A percentile compares a stretch with the other conserved stretches of the same genome.
phyloP scores from a whole-genome alignment of 2,888 invertebrate genomes.

The Trachelus tabidus region DNA sequence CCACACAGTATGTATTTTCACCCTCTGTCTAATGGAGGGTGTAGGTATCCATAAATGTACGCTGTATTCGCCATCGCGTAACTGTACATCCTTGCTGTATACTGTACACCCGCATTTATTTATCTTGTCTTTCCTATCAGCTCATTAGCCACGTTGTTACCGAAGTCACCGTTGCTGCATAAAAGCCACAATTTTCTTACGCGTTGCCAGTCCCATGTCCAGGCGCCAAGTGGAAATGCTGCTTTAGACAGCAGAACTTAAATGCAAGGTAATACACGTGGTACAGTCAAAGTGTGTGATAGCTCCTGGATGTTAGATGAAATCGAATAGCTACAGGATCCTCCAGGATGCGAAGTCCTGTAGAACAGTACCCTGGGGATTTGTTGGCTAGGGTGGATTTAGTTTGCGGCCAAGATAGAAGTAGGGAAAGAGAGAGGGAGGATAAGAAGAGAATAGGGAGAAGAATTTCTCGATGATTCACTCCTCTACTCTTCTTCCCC shows the following conservation, averaged over 20 bases:
- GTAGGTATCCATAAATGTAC: background rate
- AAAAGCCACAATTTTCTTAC: background rate
- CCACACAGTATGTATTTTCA: background rate
- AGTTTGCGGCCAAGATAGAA: background rate
- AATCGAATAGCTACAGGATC: background rate
- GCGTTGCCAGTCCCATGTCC: background rate
- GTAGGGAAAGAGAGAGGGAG: background rate
- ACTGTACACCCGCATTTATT: background rate
- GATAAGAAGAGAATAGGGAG: background rate
- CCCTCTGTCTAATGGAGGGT: background rate
- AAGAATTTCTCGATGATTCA: background rate
- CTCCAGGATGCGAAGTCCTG: conserved; percentile 46
- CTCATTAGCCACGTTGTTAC: background rate
- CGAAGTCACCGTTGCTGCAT: background rate
- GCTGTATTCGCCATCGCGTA: background rate
- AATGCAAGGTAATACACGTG: background rate
- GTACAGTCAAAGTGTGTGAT: background rate
- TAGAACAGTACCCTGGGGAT: conserved; percentile 52
- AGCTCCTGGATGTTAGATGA: background rate
- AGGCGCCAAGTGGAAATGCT: background rate
- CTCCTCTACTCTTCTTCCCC: conserved; percentile 10
- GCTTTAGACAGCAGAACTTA: background rate
- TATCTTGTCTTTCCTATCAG: background rate
- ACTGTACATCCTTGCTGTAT: background rate
- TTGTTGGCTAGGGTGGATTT: conserved; percentile 17